These are phyloP conservation scores for Clupea harengus DNA, from an alignment of 2,113 vertebrate genomes.

Conservation along the genomic window DNA sequence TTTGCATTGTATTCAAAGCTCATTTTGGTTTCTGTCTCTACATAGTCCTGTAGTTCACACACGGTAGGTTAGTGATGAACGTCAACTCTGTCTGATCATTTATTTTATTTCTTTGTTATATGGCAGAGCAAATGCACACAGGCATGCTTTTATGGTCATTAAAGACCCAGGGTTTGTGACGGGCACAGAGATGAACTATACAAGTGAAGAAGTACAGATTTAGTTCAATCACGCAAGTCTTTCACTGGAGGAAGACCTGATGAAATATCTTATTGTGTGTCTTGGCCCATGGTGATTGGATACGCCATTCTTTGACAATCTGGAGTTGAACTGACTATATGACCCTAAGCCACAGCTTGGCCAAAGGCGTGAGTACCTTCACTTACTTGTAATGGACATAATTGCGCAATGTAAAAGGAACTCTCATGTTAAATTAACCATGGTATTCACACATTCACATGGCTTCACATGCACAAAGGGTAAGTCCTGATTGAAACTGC, in stretches of 20 bases:
- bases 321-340: slow-evolving; percentile 51
- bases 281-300: slow-evolving; percentile 42
- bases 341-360: slow-evolving; percentile 35
- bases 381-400: slow-evolving; percentile 62
- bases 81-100: not conserved
- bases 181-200: not conserved
- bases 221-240: slow-evolving; percentile 53
- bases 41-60: not conserved
- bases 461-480: slow-evolving; percentile 38
- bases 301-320: slow-evolving; percentile 50
- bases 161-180: not conserved
- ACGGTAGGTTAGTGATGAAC: not conserved
- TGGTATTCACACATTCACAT: slow-evolving; percentile 58
- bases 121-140: not conserved
- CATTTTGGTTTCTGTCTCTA: not conserved
- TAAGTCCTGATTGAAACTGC: not conserved
- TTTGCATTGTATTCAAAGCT: not conserved
- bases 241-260: slow-evolving; percentile 45
- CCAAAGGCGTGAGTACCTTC: slow-evolving; percentile 56
- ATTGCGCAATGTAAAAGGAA: slow-evolving; percentile 65
- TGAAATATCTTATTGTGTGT: slow-evolving; percentile 50
- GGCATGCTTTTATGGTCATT: not conserved
- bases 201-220: slow-evolving; percentile 8
- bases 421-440: slow-evolving; percentile 68
- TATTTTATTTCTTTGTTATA: not conserved